Evolutionary conservation across 2,888 invertebrate genomes (phyloP).

Genomic region (Chrysotoxum bicinctum): DNA sequence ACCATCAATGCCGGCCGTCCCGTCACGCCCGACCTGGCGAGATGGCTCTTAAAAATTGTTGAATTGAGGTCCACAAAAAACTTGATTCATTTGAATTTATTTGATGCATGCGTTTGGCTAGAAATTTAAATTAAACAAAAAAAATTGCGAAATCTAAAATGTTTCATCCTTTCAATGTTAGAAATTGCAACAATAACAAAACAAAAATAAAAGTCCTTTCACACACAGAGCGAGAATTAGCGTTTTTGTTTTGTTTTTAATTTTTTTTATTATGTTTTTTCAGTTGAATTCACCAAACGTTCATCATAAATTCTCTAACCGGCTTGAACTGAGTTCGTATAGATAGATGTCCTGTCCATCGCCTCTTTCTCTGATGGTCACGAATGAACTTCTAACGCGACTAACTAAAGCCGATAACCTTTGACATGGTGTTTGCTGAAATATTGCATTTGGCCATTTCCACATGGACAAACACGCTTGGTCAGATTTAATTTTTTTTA

Average conservation of each 20-base stretch:
- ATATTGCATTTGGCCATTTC: conserved; percentile 70
- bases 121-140: conserved; percentile 6
- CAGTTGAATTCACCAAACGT: conserved; percentile 37
- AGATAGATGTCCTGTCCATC: not conserved
- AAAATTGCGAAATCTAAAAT: not conserved
- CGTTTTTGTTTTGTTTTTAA: conserved; percentile 44
- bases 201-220: conserved; percentile 2
- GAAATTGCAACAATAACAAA: conserved; percentile 17
- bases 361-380: not conserved
- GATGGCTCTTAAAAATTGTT: conserved; percentile 1
- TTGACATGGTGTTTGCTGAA: conserved; percentile 68
- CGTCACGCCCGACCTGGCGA: not conserved
- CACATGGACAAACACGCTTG: conserved; percentile 53
- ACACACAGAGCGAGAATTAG: conserved; percentile 41
- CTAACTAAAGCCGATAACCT: conserved; percentile 67
- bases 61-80: not conserved
- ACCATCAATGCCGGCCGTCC: too few relatives aligned
- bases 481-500: conserved; percentile 24
- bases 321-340: conserved; percentile 11
- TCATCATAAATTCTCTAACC: conserved; percentile 62
- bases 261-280: conserved; percentile 8
- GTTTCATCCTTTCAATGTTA: conserved; percentile 40
- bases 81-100: conserved; percentile 65
- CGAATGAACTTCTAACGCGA: conserved; percentile 29
- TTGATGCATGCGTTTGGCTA: conserved; percentile 55